phyloP scores from a whole-genome alignment of 2,888 invertebrate genomes.

The Patella caerulea region DNA sequence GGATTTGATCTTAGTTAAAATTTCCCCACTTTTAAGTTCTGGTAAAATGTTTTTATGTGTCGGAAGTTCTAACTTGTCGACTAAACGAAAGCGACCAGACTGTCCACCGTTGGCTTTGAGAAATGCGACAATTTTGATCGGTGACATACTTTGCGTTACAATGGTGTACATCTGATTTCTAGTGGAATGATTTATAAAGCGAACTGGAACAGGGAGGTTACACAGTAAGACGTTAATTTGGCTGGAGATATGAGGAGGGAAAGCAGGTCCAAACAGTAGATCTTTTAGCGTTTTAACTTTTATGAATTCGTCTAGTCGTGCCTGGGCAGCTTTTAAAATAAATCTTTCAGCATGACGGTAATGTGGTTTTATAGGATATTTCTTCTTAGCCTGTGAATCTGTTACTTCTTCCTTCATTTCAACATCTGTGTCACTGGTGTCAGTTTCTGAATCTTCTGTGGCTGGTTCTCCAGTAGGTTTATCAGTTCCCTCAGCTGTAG shows the following conservation, averaged over 20 bases:
- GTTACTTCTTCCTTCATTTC: slow-evolving; percentile 25
- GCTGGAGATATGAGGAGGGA: slow-evolving; percentile 11
- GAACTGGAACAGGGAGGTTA: background rate
- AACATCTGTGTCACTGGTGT: slow-evolving; percentile 22
- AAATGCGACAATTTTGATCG: background rate
- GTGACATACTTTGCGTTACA: background rate
- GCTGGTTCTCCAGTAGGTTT: too few relatives aligned
- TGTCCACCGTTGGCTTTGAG: background rate
- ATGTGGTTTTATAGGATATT: slow-evolving; percentile 28
- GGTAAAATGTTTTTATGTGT: background rate
- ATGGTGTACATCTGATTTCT: background rate
- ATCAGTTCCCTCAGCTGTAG: background rate
- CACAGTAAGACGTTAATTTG: background rate
- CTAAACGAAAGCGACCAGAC: background rate
- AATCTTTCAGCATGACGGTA: background rate
- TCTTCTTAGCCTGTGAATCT: background rate
- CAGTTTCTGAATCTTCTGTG: slow-evolving; percentile 20
- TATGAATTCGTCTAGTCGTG: slow-evolving; percentile 39
- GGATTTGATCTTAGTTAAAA: background rate
- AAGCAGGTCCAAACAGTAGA: slow-evolving; percentile 49
- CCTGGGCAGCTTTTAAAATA: slow-evolving; percentile 21
- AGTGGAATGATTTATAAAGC: background rate
- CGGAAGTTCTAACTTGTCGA: background rate
- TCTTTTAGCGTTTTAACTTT: slow-evolving; percentile 39
- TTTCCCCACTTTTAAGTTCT: background rate